Base-by-base conservation (phyloP, 2,797 vertebrate genomes). In the Micropoecilia bifurca region DNA sequence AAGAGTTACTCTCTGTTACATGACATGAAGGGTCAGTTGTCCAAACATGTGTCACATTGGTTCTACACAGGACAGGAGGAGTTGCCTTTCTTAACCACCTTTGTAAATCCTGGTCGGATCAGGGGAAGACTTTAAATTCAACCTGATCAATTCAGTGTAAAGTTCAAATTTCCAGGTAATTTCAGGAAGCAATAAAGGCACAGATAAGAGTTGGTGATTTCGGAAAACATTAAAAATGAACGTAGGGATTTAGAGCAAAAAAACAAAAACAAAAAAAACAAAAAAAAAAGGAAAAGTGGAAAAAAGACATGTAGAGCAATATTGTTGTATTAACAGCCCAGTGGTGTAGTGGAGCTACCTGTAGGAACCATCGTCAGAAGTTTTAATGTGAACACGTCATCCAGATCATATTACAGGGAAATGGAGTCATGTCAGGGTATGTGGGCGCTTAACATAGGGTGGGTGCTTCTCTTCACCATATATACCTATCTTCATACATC, bases 161-260 rank as follows among this genome's bases (percentile, higher is more conserved):
- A 81, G 80, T 85, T 92, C 89, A 87, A 86, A 83, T 92, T 91
- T 87, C 93, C 91, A 92, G 92, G 92, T 93, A 85, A 93, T 93
- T 95, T 95, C 94, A 91, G 93, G 95, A 96, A 96, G 96, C 95
- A 96, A 96, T 96, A 96, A 96, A 88, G 92, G 91, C 90, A 91
- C 76, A 81, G 87, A 85, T 88, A 87, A 87, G 78, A 88, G 78
- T 87, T 89, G 85, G 81, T 80, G 85, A 91, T 85, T 87, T 85
- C 81, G 91, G 82, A 85, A 79, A 83, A 77, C 71, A 75, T 83
- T 81, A 82, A 86, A 81, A 80, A 85, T 74, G 73, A 75, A 81
- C 79, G 76, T 75, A 80, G 77, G 84, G 68, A 84, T 73, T 76
- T 79, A 88, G 61, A 81, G 87, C 16, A 82, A 76, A 81, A 47